Evolutionary conservation across 2,888 invertebrate species (phyloP).

Genomic region (Callosobruchus maculatus): DNA sequence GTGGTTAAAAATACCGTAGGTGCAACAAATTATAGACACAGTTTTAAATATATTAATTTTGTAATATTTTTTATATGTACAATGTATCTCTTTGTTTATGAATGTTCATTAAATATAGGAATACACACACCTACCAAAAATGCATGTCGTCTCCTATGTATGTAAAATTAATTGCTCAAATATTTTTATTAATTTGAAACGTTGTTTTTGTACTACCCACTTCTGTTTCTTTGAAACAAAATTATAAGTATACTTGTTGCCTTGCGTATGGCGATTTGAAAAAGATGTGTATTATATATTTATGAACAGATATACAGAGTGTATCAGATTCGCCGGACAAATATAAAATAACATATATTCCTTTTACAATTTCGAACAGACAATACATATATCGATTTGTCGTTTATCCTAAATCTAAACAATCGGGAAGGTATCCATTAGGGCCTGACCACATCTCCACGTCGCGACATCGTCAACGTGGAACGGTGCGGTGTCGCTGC

Average conservation of each 20-base stretch:
- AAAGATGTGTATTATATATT: neutral
- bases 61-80: conserved; percentile 8
- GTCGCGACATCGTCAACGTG: too few relatives aligned
- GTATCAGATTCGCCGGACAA: too few relatives aligned
- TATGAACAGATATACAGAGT: neutral
- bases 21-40: neutral
- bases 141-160: neutral
- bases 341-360: too few relatives aligned
- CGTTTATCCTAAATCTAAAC: too few relatives aligned
- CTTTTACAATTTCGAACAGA: too few relatives aligned
- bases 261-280: neutral
- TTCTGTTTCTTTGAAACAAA: neutral
- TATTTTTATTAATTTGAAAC: neutral
- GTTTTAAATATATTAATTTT: conserved; percentile 2
- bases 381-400: too few relatives aligned
- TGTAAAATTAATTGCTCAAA: neutral
- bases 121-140: neutral
- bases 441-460: too few relatives aligned
- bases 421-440: too few relatives aligned
- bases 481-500: too few relatives aligned
- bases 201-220: neutral
- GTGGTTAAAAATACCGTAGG: conserved; percentile 77
- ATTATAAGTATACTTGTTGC: neutral
- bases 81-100: conserved; percentile 2
- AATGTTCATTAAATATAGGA: conserved; percentile 2